These are phyloP conservation scores for Heliocidaris erythrogramma DNA, from an alignment of 35 echinoderm and acorn worm genomes.

Conservation along the genomic window DNA sequence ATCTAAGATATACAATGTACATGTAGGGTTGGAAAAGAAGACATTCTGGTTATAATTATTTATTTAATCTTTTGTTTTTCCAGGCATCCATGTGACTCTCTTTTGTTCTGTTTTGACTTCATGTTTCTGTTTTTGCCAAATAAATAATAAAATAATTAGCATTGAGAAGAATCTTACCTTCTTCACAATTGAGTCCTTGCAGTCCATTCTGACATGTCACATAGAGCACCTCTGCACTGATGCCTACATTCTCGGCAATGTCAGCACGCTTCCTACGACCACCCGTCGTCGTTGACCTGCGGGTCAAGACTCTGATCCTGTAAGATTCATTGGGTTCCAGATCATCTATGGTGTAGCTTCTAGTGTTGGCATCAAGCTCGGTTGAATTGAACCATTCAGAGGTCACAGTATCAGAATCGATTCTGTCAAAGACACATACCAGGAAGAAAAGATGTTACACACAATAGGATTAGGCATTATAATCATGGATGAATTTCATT, in stretches of 20 bases:
- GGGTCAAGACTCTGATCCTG: conserved; percentile 53
- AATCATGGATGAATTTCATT: no score
- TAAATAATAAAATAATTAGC: neutral
- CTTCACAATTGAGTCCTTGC: conserved; percentile 69
- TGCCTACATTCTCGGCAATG: conserved; percentile 49
- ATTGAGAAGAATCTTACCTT: conserved; percentile 37
- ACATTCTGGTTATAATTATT: no score
- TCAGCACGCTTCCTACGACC: conserved; percentile 15
- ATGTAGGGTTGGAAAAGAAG: no score
- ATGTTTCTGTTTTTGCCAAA: neutral
- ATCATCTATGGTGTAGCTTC: neutral
- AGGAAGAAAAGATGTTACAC: neutral
- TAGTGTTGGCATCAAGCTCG: neutral
- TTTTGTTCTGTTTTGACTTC: neutral
- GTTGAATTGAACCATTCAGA: conserved; percentile 61
- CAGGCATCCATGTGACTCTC: neutral
- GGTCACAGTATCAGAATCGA: neutral
- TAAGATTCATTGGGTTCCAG: conserved; percentile 47
- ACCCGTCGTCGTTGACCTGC: neutral
- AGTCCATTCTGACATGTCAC: conserved; percentile 49
- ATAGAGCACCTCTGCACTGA: conserved; percentile 51
- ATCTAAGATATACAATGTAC: no score
- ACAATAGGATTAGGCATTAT: neutral
- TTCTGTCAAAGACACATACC: neutral
- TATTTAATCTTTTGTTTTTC: neutral